Evolutionary conservation across 2,888 invertebrate species (phyloP).

Genomic region (Dolomedes plantarius): DNA sequence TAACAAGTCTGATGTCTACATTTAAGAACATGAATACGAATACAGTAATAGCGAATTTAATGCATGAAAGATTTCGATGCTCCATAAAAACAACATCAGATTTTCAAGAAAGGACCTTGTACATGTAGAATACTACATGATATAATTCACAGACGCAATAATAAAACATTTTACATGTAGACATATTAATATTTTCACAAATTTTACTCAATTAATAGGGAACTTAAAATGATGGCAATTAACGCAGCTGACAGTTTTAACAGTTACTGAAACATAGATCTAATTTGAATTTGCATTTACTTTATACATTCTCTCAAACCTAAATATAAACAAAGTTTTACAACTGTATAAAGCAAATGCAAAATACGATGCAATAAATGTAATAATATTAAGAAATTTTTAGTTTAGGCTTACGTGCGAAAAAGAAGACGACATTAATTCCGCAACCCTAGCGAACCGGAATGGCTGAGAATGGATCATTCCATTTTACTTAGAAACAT

Average conservation of each 20-base stretch:
- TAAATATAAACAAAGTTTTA: slow-evolving; percentile 25
- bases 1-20: too few relatives aligned
- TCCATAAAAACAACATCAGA: not conserved
- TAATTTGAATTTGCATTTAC: not conserved
- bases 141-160: too few relatives aligned
- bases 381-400: slow-evolving; percentile 47
- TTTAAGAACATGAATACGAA: too few relatives aligned
- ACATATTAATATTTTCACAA: too few relatives aligned
- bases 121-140: too few relatives aligned
- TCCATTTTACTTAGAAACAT: slow-evolving; percentile 24
- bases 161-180: too few relatives aligned
- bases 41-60: not conserved
- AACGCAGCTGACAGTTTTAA: slow-evolving; percentile 64
- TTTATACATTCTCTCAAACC: not conserved
- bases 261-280: slow-evolving; percentile 19
- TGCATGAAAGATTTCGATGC: slow-evolving; percentile 2
- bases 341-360: not conserved
- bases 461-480: slow-evolving; percentile 24
- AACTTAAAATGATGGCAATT: not conserved
- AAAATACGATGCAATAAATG: slow-evolving; percentile 26
- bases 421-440: slow-evolving; percentile 57
- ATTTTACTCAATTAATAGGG: too few relatives aligned
- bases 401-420: slow-evolving; percentile 64
- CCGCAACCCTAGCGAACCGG: slow-evolving; percentile 45
- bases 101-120: not conserved